Evolutionary conservation across 2,797 vertebrate genomes (phyloP), one percentile per base, ranked within the genome.

Genomic region (Sphenopsis melanotis): DNA sequence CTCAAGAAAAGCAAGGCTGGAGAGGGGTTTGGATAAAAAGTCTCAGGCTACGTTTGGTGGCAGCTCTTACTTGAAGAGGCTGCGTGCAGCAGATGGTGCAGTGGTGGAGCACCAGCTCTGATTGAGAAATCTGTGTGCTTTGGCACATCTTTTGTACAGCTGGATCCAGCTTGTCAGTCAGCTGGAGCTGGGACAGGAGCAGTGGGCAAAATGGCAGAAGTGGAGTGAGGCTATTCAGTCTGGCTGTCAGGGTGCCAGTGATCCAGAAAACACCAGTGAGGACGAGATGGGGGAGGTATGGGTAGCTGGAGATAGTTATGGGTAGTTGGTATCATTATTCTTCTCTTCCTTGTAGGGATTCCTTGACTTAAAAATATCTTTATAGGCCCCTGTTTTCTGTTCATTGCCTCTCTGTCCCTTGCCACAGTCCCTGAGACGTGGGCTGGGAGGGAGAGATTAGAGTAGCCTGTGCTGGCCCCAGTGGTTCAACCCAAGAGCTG

Each of bases 381-480:
- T 42, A 49, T 7, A 80, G 32, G 19, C 12, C 19, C 18, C 18
- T 52, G 15, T 22, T 93, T 29, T 77, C n/a, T 53, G 26, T 49
- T 85, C 24, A 29, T 39, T 23, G 21, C 22, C 32, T 10, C 11
- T 72, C 46, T 80, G 46, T 10, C 32, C n/a, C n/a, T 78, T 78
- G 39, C 27, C 46, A 27, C 10, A 24, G 53, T 26, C 24, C n/a
- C 47, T 60, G 47, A 76, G 64, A 53, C 18, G 15, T 41, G 34
- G 52, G 29, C 30, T 60, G 6, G 5, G 1, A 50, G 21, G 8
- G 10, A 68, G 18, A 52, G 71, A 15, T 9, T 23, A 24, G 37
- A 90, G 34, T 6, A 71, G 34, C 37, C 66, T 57, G n/a, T 3
- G 1, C 10, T 0, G 0, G 32, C 13, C 34, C 7, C 39, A 9